These are phyloP conservation scores for Patella vulgata DNA, from an alignment of 1,140 invertebrate species.

Conservation along the genomic window DNA sequence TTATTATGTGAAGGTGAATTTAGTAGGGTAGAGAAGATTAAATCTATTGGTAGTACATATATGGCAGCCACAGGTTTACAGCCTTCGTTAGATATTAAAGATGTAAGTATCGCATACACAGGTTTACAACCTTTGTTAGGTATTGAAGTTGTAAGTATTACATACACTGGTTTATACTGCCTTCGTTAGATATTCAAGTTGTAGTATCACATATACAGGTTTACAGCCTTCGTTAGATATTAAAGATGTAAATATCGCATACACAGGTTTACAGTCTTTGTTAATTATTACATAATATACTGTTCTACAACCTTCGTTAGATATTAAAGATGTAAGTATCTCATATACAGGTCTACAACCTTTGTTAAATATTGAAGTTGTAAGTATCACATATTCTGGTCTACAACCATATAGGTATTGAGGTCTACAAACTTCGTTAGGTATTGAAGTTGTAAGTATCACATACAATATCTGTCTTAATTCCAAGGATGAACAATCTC, in stretches of 20 bases:
- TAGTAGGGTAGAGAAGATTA: constrained; percentile 91
- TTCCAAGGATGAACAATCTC: too few relatives aligned
- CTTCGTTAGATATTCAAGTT: not conserved
- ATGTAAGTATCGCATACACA: constrained; percentile 29
- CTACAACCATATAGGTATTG: not conserved
- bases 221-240: not conserved
- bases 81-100: constrained; percentile 26
- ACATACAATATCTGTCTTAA: too few relatives aligned
- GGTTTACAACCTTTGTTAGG: not conserved
- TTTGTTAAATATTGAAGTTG: too few relatives aligned
- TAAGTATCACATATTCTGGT: not conserved
- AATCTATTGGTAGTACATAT: constrained; percentile 94
- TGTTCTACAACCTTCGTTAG: constrained; percentile 71
- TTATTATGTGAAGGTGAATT: too few relatives aligned
- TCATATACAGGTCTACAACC: not conserved
- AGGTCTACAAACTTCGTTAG: not conserved
- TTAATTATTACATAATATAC: too few relatives aligned
- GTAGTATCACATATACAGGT: not conserved
- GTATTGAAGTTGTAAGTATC: not conserved
- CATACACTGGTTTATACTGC: not conserved
- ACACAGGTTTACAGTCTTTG: too few relatives aligned
- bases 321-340: constrained; percentile 31
- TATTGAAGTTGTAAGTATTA: not conserved
- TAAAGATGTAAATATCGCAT: not conserved
- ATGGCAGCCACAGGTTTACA: constrained; percentile 92